Evolutionary conservation across 2,888 invertebrate species (phyloP).

Genomic region (Phaonia tiefii): DNA sequence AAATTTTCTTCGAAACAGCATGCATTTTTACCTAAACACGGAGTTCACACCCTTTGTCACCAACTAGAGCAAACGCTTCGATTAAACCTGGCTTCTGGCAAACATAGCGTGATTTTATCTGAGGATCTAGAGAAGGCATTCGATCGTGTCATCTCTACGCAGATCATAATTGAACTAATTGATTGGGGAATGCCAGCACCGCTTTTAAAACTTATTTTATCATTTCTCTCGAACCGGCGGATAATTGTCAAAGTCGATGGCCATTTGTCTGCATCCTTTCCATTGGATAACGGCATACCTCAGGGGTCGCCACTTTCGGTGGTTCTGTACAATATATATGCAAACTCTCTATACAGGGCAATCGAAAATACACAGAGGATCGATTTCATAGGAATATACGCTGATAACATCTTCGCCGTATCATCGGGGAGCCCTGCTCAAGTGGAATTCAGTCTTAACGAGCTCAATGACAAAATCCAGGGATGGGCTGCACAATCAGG

Average conservation of each 20-base stretch:
- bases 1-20: slow-evolving; percentile 22
- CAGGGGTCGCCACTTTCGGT: slow-evolving; percentile 35
- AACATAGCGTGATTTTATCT: slow-evolving; percentile 21
- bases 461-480: not conserved
- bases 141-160: not conserved
- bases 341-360: not conserved
- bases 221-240: slow-evolving; percentile 22
- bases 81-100: not conserved
- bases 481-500: not conserved
- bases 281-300: not conserved
- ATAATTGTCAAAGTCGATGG: slow-evolving; percentile 39
- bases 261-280: not conserved
- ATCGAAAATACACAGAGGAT: not conserved
- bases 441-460: not conserved
- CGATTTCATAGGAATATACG: no score
- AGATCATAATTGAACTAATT: not conserved
- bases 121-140: slow-evolving; percentile 38
- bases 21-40: slow-evolving; percentile 15
- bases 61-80: not conserved
- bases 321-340: not conserved
- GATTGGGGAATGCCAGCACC: slow-evolving; percentile 8
- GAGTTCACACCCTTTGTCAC: slow-evolving; percentile 22
- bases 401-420: no score
- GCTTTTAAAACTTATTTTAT: slow-evolving; percentile 1
- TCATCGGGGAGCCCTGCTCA: no score